Evolutionary conservation across 2,888 invertebrate species (phyloP).

Genomic region (Aethes cnicana): DNA sequence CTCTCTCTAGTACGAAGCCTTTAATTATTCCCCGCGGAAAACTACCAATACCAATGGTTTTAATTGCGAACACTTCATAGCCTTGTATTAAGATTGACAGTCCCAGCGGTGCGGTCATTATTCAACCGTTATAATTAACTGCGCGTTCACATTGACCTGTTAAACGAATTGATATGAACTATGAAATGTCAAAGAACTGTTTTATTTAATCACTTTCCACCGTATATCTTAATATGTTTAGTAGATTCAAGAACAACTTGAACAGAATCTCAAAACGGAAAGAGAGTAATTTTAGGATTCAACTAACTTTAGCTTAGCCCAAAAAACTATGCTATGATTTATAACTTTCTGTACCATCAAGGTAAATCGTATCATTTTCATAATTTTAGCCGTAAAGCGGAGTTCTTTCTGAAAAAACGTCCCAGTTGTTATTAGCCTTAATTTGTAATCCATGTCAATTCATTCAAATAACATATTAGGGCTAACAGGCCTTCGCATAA

Average conservation of each 20-base stretch:
- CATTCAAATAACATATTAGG: slow-evolving; percentile 27
- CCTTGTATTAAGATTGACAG: slow-evolving; percentile 38
- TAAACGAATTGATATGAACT: slow-evolving; percentile 55
- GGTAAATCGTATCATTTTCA: too few relatives aligned
- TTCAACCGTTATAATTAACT: slow-evolving; percentile 30
- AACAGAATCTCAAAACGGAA: too few relatives aligned
- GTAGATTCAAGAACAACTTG: not conserved
- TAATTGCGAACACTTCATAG: slow-evolving; percentile 46
- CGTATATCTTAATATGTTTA: slow-evolving; percentile 4
- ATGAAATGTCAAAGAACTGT: slow-evolving; percentile 33
- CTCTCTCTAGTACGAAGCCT: slow-evolving; percentile 22
- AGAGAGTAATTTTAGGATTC: not conserved
- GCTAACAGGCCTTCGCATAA: slow-evolving; percentile 46
- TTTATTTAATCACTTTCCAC: slow-evolving; percentile 13
- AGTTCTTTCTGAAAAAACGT: too few relatives aligned
- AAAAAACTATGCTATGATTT: too few relatives aligned
- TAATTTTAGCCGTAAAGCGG: too few relatives aligned
- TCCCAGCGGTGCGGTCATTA: slow-evolving; percentile 26
- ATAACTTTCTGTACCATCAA: too few relatives aligned
- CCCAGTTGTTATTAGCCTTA: slow-evolving; percentile 29
- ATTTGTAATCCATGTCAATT: slow-evolving; percentile 30
- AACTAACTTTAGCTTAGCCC: too few relatives aligned
- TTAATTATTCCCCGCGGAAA: slow-evolving; percentile 41
- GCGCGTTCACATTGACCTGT: slow-evolving; percentile 61
- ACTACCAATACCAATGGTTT: slow-evolving; percentile 39